Base-by-base conservation (phyloP, 2,113 vertebrate genomes). In the Mobula birostris region DNA sequence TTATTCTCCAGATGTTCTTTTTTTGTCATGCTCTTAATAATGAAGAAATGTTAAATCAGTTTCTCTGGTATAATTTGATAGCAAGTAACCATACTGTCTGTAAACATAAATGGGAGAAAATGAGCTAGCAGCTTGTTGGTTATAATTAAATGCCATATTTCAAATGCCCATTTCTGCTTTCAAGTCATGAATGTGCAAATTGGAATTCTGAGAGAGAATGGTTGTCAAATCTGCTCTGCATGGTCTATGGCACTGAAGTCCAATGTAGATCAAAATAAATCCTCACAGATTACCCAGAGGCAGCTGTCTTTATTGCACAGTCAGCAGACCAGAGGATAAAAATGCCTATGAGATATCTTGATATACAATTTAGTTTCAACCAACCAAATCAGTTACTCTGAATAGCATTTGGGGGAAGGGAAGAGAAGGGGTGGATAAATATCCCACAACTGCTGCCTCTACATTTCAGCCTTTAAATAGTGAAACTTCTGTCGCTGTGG, bases 211-310 rank as follows among this genome's bases (percentile, higher is more conserved):
- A 88, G 85, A 88, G n/a, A 88, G 61, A 88, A 32, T 88, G 29
- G 58, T 63, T n/a, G 85, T 66, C 61, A 88, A 88, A 63, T 61
- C 58, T 88, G 58, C 56, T 88, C 29, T 66, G 24, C 29, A 66
- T 66, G 61, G 29, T 88, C 29, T 32, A 32, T 66, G 29, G 85
- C 85, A 63, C 58, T 88, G 61, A 32, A 66, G 58, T 66, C 85
- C 61, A 29, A 88, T 88, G 58, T 88, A 63, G 85, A 66, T 88
- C 85, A 88, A 88, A 88, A 88, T 88, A 88, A 88, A 88, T 88
- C 85, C 61, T 88, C 85, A 88, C 85, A 56, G 80, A 88, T 88
- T 63, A 88, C 61, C 85, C 85, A 32, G 27, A 17, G 61, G 85
- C 85, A 88, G 61, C 85, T 88, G 85, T 88, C 58, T 66, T 88